A percentile compares a stretch with the other conserved stretches of the same genome.
phyloP scores from a whole-genome alignment of 2,888 invertebrate species.

The Tyria jacobaeae region DNA sequence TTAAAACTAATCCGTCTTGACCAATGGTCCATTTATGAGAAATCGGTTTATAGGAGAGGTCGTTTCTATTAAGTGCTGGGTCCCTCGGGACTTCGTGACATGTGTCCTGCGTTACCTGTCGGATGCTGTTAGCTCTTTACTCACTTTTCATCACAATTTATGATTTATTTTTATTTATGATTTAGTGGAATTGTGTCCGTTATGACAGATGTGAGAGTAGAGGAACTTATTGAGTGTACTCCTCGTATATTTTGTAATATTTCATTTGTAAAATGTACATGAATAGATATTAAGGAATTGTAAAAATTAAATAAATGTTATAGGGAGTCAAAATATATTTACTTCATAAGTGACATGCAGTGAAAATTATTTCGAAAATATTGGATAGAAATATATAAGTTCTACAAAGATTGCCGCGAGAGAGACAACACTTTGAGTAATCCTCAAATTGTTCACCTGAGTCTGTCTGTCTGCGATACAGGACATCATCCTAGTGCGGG shows the following conservation, averaged over 20 bases:
- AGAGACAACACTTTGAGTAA: too few relatives aligned
- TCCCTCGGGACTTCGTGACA: slow-evolving; percentile 32
- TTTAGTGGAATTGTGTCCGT: slow-evolving; percentile 1
- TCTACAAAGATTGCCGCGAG: too few relatives aligned
- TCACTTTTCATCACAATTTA: slow-evolving; percentile 33
- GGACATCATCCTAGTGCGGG: too few relatives aligned
- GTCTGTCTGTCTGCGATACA: too few relatives aligned
- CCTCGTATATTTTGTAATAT: background rate
- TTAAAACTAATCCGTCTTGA: slow-evolving; percentile 46
- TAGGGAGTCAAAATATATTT: too few relatives aligned
- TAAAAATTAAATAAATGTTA: background rate
- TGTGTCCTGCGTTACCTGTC: slow-evolving; percentile 44
- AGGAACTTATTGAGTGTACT: slow-evolving; percentile 1
- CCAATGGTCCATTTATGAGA: slow-evolving; percentile 48
- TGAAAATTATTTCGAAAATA: too few relatives aligned
- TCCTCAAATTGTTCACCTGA: too few relatives aligned
- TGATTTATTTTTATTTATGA: slow-evolving; percentile 20
- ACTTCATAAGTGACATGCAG: too few relatives aligned
- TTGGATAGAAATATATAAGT: too few relatives aligned
- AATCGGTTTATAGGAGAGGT: slow-evolving; percentile 37
- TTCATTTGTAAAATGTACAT: background rate
- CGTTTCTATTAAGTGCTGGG: slow-evolving; percentile 39
- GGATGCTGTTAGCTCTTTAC: slow-evolving; percentile 44
- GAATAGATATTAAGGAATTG: too few relatives aligned
- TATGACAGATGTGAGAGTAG: background rate